phyloP scores from a whole-genome alignment of 2,888 invertebrate genomes.

The Galeruca laticollis region DNA sequence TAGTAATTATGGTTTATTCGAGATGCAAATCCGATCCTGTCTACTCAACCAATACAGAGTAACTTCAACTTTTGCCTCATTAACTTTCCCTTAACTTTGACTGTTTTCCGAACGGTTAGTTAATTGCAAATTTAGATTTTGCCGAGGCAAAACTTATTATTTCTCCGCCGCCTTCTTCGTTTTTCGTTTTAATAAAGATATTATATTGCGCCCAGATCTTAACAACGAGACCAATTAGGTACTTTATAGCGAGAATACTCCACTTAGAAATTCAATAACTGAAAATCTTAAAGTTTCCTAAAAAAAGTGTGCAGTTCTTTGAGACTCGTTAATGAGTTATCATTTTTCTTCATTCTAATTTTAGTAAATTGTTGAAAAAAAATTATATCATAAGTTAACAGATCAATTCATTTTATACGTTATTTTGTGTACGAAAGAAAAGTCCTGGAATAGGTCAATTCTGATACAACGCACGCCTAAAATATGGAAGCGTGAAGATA shows the following conservation, averaged over 20 bases:
- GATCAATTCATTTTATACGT: no score
- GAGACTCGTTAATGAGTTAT: no score
- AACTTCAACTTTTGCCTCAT: constrained; percentile 62
- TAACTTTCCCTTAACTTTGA: constrained; percentile 63
- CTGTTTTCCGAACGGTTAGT: constrained; percentile 66
- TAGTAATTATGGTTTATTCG: no score
- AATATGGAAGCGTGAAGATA: no score
- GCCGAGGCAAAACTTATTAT: constrained; percentile 48
- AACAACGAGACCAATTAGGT: constrained; percentile 59
- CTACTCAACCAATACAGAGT: constrained; percentile 49
- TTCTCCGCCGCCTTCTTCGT: constrained; percentile 24
- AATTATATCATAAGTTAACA: no score
- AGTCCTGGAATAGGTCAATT: no score
- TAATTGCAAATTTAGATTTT: constrained; percentile 64
- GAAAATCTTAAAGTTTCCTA: constrained; percentile 58
- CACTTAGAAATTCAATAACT: constrained; percentile 61
- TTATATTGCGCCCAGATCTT: constrained; percentile 57
- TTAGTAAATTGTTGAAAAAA: no score
- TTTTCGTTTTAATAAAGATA: constrained; percentile 59
- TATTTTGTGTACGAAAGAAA: no score
- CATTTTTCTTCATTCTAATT: no score
- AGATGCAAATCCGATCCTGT: constrained; percentile 4
- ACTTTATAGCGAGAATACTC: constrained; percentile 51
- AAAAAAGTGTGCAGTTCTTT: no score
- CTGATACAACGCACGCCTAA: no score